These are phyloP conservation scores for Mactra quadrangularis DNA, from an alignment of 1,140 invertebrate species.

Conservation along the genomic window DNA sequence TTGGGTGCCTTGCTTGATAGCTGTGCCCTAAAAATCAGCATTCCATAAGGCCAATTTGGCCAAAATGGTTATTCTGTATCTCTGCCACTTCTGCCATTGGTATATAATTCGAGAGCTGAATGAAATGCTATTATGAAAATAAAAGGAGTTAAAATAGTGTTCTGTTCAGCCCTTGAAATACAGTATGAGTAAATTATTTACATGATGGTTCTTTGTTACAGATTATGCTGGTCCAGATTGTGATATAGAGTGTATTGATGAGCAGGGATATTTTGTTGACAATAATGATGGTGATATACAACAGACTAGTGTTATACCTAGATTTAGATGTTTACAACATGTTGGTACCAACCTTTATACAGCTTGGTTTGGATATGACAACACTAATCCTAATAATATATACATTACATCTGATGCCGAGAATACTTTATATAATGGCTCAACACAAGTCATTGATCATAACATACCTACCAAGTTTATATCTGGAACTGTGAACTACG, in stretches of 20 bases:
- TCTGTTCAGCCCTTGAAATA: too few relatives aligned
- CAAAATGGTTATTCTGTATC: too few relatives aligned
- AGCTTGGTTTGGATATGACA: conserved; percentile 77
- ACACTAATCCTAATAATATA: conserved; percentile 72
- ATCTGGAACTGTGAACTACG: conserved; percentile 66
- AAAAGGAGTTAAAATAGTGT: too few relatives aligned
- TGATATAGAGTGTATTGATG: conserved; percentile 69
- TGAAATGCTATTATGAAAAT: too few relatives aligned
- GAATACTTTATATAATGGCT: conserved; percentile 57
- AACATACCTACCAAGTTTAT: conserved; percentile 63
- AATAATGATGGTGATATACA: conserved; percentile 60
- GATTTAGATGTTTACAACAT: conserved; percentile 66
- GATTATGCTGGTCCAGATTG: conserved; percentile 76
- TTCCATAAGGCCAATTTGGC: too few relatives aligned
- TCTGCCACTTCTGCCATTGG: too few relatives aligned
- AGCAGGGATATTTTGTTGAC: conserved; percentile 72
- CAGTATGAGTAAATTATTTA: too few relatives aligned
- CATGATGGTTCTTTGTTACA: too few relatives aligned
- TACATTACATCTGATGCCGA: conserved; percentile 67
- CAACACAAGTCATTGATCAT: not conserved
- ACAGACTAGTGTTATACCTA: conserved; percentile 53
- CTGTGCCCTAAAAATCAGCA: too few relatives aligned
- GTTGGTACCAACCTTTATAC: conserved; percentile 36
- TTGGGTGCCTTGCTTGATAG: too few relatives aligned
- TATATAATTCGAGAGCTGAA: too few relatives aligned